These are phyloP conservation scores for Chiroxiphia lanceolata DNA, from an alignment of 2,797 vertebrate species.

Conservation along the genomic window DNA sequence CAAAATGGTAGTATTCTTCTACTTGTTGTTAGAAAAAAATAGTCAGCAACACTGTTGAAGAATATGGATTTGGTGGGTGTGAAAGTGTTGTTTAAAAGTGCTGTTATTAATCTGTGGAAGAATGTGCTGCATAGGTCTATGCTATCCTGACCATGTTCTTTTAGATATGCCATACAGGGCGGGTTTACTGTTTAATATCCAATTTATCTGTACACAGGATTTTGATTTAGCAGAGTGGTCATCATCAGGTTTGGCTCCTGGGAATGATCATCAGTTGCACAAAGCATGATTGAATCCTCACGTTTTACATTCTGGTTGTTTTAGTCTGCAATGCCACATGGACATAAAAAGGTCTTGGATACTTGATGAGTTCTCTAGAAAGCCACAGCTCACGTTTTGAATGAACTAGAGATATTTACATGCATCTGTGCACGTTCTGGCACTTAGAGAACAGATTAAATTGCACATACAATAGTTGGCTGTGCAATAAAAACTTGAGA, in stretches of 20 bases:
- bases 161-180: fast-evolving
- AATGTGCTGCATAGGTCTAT: not conserved
- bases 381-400: not conserved
- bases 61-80: not conserved
- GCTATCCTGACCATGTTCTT: not conserved
- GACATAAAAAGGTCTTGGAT: not conserved
- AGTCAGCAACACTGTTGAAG: not conserved
- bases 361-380: not conserved
- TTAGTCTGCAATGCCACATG: not conserved
- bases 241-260: not conserved
- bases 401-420: not conserved
- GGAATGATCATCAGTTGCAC: not conserved
- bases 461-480: not conserved
- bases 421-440: not conserved
- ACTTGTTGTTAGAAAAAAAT: not conserved
- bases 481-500: not conserved
- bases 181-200: not conserved
- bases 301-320: not conserved
- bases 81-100: not conserved
- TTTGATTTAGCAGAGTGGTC: not conserved
- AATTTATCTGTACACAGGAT: not conserved
- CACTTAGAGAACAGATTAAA: not conserved
- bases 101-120: not conserved
- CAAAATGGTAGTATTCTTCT: not conserved
- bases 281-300: not conserved